Percentiles rank a stretch among this genome's conserved stretches.
phyloP scores from a whole-genome alignment of 2,113 vertebrate genomes.

The Thalassarche chlororhynchos region DNA sequence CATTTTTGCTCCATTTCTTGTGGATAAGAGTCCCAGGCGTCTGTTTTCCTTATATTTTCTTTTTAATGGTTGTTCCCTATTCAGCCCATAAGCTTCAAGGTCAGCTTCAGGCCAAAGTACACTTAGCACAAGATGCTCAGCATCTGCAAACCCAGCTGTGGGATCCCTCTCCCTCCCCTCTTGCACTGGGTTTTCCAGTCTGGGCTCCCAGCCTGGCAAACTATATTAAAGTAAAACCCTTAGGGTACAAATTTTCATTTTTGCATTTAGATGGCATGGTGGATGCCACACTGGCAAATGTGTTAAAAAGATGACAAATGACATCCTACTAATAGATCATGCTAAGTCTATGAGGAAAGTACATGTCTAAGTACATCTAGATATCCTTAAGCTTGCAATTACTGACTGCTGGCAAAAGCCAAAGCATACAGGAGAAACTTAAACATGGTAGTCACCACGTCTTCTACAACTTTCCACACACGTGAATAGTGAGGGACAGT shows the following conservation, averaged over 20 bases:
- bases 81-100: not conserved
- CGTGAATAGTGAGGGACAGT: not conserved
- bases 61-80: conserved; percentile 4
- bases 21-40: not conserved
- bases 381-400: not conserved
- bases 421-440: not conserved
- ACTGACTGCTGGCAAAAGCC: not conserved
- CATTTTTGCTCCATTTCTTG: not conserved
- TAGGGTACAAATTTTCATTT: not conserved
- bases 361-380: not conserved
- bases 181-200: not conserved
- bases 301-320: not conserved
- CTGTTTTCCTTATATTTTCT: conserved; percentile 15
- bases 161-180: not conserved
- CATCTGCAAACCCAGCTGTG: not conserved
- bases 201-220: not conserved
- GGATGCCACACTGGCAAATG: not conserved
- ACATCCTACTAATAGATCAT: not conserved
- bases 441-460: not conserved
- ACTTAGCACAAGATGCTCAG: not conserved
- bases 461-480: not conserved
- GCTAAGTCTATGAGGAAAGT: not conserved
- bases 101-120: not conserved
- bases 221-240: not conserved
- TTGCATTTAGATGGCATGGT: not conserved